phyloP scores from a whole-genome alignment of 2,797 vertebrate species.

The Nannoperca obscura region DNA sequence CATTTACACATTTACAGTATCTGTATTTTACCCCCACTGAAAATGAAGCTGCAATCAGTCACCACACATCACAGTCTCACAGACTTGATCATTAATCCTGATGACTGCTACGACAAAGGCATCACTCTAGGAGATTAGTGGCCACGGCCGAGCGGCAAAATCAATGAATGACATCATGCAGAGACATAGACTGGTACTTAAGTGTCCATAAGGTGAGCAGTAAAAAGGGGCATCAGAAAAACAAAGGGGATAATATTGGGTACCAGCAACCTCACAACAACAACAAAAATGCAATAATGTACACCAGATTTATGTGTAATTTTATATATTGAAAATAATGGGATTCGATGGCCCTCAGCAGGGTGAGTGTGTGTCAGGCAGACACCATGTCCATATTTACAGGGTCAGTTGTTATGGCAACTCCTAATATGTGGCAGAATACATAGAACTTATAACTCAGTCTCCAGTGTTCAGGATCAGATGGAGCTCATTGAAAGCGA shows the following conservation, averaged over 20 bases:
- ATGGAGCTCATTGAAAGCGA: conserved; percentile 4
- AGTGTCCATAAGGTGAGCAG: conserved; percentile 31
- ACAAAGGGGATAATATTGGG: conserved; percentile 5
- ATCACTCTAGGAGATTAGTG: conserved; percentile 71
- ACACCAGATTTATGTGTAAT: neutral
- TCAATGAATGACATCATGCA: conserved; percentile 77
- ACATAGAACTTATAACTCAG: neutral
- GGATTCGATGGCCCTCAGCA: conserved; percentile 16
- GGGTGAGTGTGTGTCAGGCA: conserved; percentile 9
- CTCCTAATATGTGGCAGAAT: conserved; percentile 28
- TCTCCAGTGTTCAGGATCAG: conserved; percentile 15
- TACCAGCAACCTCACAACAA: neutral
- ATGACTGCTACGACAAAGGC: conserved; percentile 61
- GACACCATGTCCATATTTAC: conserved; percentile 7
- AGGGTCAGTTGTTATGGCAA: conserved; percentile 56
- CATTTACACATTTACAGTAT: conserved; percentile 8
- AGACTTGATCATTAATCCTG: conserved; percentile 56
- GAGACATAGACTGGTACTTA: conserved; percentile 33
- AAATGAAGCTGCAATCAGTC: conserved; percentile 57
- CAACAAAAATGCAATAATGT: neutral
- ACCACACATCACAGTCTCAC: conserved; percentile 41
- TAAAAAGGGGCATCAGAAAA: conserved; percentile 22
- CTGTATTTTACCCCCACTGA: conserved; percentile 12
- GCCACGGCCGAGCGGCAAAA: conserved; percentile 53
- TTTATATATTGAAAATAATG: conserved; percentile 13